Evolutionary conservation across 1,140 invertebrate species (phyloP).

Genomic region (Drosophila rhopaloa): DNA sequence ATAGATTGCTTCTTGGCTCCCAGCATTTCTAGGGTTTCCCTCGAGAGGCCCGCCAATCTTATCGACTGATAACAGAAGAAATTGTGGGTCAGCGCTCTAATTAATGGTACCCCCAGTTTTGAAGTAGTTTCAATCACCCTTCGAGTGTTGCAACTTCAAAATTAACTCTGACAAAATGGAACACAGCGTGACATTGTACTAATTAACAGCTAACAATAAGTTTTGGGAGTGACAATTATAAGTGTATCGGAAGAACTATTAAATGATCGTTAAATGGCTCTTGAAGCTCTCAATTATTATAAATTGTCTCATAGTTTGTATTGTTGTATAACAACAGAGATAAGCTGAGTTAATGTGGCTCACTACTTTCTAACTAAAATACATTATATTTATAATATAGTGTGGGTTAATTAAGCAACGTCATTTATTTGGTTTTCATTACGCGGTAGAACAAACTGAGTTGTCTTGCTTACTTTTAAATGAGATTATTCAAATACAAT

Average conservation of each 20-base stretch:
- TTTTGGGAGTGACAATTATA: not conserved
- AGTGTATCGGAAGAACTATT: slow-evolving; percentile 6
- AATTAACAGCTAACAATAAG: slow-evolving; percentile 15
- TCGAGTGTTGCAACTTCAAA: slow-evolving; percentile 26
- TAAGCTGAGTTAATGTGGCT: not conserved
- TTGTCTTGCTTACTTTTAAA: slow-evolving; percentile 13
- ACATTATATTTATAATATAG: not conserved
- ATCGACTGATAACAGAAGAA: slow-evolving; percentile 61
- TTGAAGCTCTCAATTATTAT: not conserved
- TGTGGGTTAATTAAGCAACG: not conserved
- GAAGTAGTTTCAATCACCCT: slow-evolving; percentile 21
- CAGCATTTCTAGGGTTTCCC: slow-evolving; percentile 19
- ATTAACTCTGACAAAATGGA: slow-evolving; percentile 3
- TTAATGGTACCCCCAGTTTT: slow-evolving; percentile 31
- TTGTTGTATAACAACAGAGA: not conserved
- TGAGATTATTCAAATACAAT: slow-evolving; percentile 24
- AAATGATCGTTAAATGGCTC: slow-evolving; percentile 3
- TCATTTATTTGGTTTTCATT: not conserved
- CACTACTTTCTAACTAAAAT: not conserved
- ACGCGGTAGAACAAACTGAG: slow-evolving; percentile 2
- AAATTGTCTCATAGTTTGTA: slow-evolving; percentile 1
- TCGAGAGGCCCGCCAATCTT: slow-evolving; percentile 57
- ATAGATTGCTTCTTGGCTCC: slow-evolving; percentile 1
- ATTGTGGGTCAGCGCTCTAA: slow-evolving; percentile 68
- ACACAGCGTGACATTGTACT: slow-evolving; percentile 12